Conservation (phyloP, 1,140 invertebrate genomes). For the Magallana angulata region DNA sequence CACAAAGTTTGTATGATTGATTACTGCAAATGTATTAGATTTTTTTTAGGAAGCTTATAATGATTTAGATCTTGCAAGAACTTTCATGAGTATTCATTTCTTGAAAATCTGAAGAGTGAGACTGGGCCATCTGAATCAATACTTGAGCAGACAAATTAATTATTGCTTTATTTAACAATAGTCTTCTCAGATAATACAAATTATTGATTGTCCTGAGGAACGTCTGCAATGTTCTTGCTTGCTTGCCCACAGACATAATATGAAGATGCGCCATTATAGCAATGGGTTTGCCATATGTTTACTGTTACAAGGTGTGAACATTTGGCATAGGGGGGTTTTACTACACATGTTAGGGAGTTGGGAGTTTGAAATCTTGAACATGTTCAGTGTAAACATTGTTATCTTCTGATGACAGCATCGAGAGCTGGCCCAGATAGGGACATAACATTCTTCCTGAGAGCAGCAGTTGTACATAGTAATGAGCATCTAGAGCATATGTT, state of each 20-base stretch:
- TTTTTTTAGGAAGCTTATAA: too few relatives aligned
- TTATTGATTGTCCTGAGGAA: conserved; percentile 10
- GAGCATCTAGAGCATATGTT: conserved; percentile 1
- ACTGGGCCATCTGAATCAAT: conserved; percentile 12
- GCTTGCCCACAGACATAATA: conserved; percentile 24
- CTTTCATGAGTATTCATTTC: too few relatives aligned
- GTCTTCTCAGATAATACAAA: conserved; percentile 19
- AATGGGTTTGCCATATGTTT: conserved; percentile 30
- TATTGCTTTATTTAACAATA: neutral
- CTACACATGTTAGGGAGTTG: conserved; percentile 24
- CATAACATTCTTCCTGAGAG: neutral
- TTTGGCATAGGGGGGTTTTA: neutral
- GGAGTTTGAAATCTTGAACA: neutral
- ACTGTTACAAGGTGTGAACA: conserved; percentile 19
- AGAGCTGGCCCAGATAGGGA: neutral
- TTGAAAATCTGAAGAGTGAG: neutral
- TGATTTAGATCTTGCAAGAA: too few relatives aligned
- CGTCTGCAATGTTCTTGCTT: neutral
- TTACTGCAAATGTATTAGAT: too few relatives aligned
- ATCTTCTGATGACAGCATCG: conserved; percentile 14
- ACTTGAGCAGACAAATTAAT: conserved; percentile 18
- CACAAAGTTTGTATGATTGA: too few relatives aligned
- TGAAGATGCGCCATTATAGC: neutral
- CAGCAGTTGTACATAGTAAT: neutral
- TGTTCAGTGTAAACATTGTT: conserved; percentile 2